Evolutionary conservation across 2,113 vertebrate genomes (phyloP), one percentile per base, ranked within the genome.

Genomic region (Burhinus oedicnemus): DNA sequence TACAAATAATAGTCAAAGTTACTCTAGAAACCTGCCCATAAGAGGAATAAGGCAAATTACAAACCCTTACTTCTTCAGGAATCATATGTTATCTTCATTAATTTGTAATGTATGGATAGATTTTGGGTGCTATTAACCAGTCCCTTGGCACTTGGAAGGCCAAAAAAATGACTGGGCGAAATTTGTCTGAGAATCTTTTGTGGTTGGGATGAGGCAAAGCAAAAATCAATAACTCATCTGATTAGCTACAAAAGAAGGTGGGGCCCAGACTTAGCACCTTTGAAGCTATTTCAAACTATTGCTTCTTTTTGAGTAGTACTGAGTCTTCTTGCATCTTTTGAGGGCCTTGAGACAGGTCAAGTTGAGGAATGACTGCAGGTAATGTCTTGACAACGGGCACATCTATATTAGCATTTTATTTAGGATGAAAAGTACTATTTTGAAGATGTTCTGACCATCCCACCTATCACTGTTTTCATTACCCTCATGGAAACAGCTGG

Each of bases 21-120:
- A 49, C 12, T 47, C 23, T 70, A 5, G 61, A 65, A 60, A 74
- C 2, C 20, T 36, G 69, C 6, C 1, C 0, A 0, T 77, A 40
- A 45, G 9, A 69, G 20, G 4, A 84, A 36, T 40, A 61, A 69
- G 26, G 26, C 13, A 57, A 69, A 78, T 57, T 49, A 12, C 8
- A 47, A 55, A 60, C 11, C 19, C 12, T n/a, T 69, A 6, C 27
- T 72, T 72, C 40, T 64, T 81, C 26, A 52, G 45, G 23, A 90
- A 66, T 78, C 9, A 61, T 13, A 60, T 36, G 2, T 5, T 42
- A 42, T 57, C 9, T 77, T 81, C 36, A 32, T 72, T 38, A 45
- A 47, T 4, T 55, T 87, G 60, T 87, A 52, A 52, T 13, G 3
- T n/a, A 49, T 12, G 3, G 8, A 8, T 40, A 32, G 44, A 62